These are phyloP conservation scores for Plotosus lineatus DNA, from an alignment of 2,113 vertebrate species.

Conservation along the genomic window DNA sequence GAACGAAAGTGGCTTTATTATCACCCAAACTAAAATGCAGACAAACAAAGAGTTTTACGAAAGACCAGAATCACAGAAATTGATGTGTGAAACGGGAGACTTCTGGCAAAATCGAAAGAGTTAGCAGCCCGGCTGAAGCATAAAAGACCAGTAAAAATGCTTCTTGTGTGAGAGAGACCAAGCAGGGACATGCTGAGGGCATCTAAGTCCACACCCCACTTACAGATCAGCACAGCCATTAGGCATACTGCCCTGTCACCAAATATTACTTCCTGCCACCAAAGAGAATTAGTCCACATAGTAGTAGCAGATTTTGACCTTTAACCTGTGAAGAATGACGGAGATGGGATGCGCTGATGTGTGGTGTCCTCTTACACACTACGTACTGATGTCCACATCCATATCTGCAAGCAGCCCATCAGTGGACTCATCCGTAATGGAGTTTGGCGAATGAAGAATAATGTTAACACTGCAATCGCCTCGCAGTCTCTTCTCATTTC, in stretches of 20 bases:
- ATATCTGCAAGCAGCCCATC: constrained; percentile 28
- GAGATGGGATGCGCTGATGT: background rate
- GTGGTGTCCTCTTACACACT: constrained; percentile 33
- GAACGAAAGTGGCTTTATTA: no score
- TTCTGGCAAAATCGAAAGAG: no score
- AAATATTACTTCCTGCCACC: background rate
- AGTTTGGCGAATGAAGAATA: constrained; percentile 37
- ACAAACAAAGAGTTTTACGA: no score
- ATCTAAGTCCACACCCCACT: background rate
- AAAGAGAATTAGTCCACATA: constrained; percentile 28
- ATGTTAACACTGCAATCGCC: constrained; percentile 34
- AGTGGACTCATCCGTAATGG: constrained; percentile 26
- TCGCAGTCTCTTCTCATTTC: constrained; percentile 36
- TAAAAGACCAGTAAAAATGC: background rate
- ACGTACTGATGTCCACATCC: constrained; percentile 6
- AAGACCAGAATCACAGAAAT: no score
- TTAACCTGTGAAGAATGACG: background rate
- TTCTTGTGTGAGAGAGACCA: background rate
- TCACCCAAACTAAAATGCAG: no score
- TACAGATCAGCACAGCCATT: background rate
- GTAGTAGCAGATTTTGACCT: constrained; percentile 12
- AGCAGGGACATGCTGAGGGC: background rate
- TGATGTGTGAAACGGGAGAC: no score
- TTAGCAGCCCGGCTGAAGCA: no score
- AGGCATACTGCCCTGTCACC: background rate